Conservation (phyloP, 1,140 invertebrate genomes). For the Atopsyche davidsoni region DNA sequence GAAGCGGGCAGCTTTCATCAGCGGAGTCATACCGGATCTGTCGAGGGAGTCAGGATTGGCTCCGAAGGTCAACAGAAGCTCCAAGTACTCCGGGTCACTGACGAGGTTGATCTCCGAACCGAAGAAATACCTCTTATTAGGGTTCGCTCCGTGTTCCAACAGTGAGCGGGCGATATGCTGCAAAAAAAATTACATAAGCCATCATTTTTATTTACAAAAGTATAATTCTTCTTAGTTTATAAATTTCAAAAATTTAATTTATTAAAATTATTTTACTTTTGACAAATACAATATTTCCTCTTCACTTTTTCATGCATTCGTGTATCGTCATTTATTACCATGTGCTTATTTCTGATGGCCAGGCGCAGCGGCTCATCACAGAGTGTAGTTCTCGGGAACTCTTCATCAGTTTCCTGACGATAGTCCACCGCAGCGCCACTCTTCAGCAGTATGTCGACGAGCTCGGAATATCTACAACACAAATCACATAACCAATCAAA, state of each 20-base stretch:
- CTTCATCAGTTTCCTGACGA: slow-evolving; percentile 59
- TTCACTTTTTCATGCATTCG: slow-evolving; percentile 1
- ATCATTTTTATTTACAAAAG: slow-evolving; percentile 6
- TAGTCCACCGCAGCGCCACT: slow-evolving; percentile 77
- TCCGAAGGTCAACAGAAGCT: slow-evolving; percentile 75
- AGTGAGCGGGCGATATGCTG: slow-evolving; percentile 61
- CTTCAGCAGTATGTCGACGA: slow-evolving; percentile 69
- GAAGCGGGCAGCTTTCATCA: slow-evolving; percentile 81
- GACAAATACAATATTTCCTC: too few species aligned
- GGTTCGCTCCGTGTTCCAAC: slow-evolving; percentile 66
- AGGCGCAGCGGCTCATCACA: slow-evolving; percentile 77
- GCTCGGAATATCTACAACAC: slow-evolving; percentile 56
- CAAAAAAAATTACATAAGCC: background rate
- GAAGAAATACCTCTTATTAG: slow-evolving; percentile 80
- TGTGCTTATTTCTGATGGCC: slow-evolving; percentile 81
- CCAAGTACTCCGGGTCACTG: slow-evolving; percentile 74
- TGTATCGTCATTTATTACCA: slow-evolving; percentile 45
- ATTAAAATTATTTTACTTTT: slow-evolving; percentile 2
- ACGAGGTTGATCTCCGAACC: slow-evolving; percentile 86
- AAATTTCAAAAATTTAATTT: background rate
- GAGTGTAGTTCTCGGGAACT: slow-evolving; percentile 63
- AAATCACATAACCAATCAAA: too few species aligned
- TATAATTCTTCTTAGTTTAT: background rate
- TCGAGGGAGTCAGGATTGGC: slow-evolving; percentile 82
- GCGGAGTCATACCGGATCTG: slow-evolving; percentile 73